Base-by-base conservation (phyloP, 2,113 vertebrate genomes). In the Typhlomys cinereus region DNA sequence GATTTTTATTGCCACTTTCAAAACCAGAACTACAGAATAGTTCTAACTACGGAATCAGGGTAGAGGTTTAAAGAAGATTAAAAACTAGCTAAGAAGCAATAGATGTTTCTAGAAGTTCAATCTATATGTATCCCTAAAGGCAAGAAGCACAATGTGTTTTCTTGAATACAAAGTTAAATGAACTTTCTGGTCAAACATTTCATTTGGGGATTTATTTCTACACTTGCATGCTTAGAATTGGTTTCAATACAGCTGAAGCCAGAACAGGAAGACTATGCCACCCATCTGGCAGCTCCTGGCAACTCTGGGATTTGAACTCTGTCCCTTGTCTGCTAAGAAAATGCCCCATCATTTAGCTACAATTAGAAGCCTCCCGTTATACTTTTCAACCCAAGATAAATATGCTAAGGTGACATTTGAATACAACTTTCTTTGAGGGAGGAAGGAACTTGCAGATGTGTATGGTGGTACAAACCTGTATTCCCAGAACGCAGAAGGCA, bases 1-100 rank as follows among this genome's bases (percentile, higher is more conserved):
- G 8, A 50, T 79, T 57, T 96, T 88, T 88, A 39, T 85, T 36
- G 34, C 34, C 62, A 2, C 52, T 13, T 87, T 93, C 15, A 64
- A 85, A 88, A 70, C 29, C 23, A 5, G 0, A n/a, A n/a, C n/a
- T n/a, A n/a, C n/a, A n/a, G n/a, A 18, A 44, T 66, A 31, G 0
- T 48, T 96, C 46, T 75, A 79, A 25, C 15, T 50, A 46, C 64
- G 67, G 83, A 88, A 82, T 21, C 75, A 78, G 3, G 66, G 59
- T 20, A 67, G 4, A 67, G 18, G 13, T 39, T n/a, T 78, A 67
- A 17, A 29, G 76, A 36, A 66, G 6, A 79, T 44, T 79, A 18
- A 70, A 52, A 87, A 27, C 10, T 39, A 78, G 36, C 34, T 76
- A 36, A 93, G 46, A 80, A 73, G 48, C 31, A 41, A 0, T 31